A percentile compares a stretch with the other conserved stretches of the same genome.
These are phyloP conservation scores for Trachythela sp. DNA, from an alignment of 64 coral and sea anemone species.

Conservation along the genomic window DNA sequence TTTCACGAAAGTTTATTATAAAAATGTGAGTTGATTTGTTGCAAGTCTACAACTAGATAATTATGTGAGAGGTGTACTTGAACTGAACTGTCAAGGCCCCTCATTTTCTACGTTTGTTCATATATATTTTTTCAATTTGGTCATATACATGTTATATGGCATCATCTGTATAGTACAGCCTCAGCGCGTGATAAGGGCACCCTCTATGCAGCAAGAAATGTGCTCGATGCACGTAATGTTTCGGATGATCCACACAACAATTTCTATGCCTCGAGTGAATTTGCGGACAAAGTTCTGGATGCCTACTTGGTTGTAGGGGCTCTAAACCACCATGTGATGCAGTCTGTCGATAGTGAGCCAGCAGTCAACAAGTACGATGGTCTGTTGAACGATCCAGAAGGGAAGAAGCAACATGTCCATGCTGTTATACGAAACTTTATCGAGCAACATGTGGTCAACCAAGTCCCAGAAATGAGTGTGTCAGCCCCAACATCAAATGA, in stretches of 20 bases:
- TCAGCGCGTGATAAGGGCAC: slow-evolving; percentile 56
- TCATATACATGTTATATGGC: slow-evolving; percentile 52
- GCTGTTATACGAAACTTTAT: slow-evolving; percentile 16
- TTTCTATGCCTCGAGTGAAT: slow-evolving; percentile 55
- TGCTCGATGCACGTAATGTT: slow-evolving; percentile 60
- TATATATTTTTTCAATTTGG: background rate
- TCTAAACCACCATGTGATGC: slow-evolving; percentile 49
- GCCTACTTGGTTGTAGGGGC: slow-evolving; percentile 58
- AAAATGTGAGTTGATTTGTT: too few species aligned
- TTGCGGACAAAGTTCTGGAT: slow-evolving; percentile 45
- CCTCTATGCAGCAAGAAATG: slow-evolving; percentile 41
- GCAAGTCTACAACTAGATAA: too few species aligned
- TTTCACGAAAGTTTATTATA: too few species aligned
- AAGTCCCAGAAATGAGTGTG: slow-evolving; percentile 39
- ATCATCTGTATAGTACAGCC: slow-evolving; percentile 37
- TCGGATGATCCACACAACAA: slow-evolving; percentile 40
- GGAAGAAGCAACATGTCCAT: slow-evolving; percentile 29
- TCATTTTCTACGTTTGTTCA: too few species aligned
- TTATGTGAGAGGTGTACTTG: too few species aligned
- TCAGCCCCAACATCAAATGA: slow-evolving; percentile 32
- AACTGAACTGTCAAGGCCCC: too few species aligned
- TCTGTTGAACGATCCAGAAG: background rate
- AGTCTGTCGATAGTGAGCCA: slow-evolving; percentile 17
- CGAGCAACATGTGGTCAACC: slow-evolving; percentile 34
- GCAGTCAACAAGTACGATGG: slow-evolving; percentile 11